phyloP scores from a whole-genome alignment of 2,888 invertebrate species.

The Cynaeus angustus region DNA sequence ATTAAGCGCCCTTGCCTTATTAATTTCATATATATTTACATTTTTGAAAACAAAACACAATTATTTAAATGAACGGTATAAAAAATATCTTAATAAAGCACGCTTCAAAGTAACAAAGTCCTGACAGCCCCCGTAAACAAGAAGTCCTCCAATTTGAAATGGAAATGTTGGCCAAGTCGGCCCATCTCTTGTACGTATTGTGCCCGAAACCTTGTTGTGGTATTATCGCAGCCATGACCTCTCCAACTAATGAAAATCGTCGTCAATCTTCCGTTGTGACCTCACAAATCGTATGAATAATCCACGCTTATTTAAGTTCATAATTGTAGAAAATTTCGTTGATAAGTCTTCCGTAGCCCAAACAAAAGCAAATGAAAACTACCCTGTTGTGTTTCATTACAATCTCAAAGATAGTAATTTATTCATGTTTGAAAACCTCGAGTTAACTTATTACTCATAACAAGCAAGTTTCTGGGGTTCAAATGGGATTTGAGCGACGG shows the following conservation, averaged over 20 bases:
- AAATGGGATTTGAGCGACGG: slow-evolving; percentile 29
- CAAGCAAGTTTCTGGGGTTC: slow-evolving; percentile 21
- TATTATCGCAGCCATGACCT: slow-evolving; percentile 6
- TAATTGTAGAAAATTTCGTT: slow-evolving; percentile 13
- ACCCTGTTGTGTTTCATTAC: slow-evolving; percentile 4
- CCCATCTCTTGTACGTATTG: slow-evolving; percentile 16
- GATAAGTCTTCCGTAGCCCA: neutral
- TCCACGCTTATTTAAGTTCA: neutral
- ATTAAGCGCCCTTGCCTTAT: too few species aligned
- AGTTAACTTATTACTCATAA: slow-evolving; percentile 32
- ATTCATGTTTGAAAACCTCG: slow-evolving; percentile 21
- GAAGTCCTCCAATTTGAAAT: slow-evolving; percentile 29
- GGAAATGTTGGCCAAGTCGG: slow-evolving; percentile 26
- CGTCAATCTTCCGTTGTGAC: neutral
- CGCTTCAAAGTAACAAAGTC: neutral
- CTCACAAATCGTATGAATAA: neutral
- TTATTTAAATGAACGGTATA: too few species aligned
- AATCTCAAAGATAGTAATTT: slow-evolving; percentile 14
- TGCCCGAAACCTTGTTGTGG: neutral
- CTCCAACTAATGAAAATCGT: slow-evolving; percentile 1
- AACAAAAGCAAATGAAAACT: slow-evolving; percentile 5
- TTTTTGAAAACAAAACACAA: too few species aligned
- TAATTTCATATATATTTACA: too few species aligned
- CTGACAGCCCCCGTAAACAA: slow-evolving; percentile 19
- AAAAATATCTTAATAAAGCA: too few species aligned